These are phyloP conservation scores for Oryzias sinensis DNA, from an alignment of 2,797 vertebrate genomes.

Conservation along the genomic window DNA sequence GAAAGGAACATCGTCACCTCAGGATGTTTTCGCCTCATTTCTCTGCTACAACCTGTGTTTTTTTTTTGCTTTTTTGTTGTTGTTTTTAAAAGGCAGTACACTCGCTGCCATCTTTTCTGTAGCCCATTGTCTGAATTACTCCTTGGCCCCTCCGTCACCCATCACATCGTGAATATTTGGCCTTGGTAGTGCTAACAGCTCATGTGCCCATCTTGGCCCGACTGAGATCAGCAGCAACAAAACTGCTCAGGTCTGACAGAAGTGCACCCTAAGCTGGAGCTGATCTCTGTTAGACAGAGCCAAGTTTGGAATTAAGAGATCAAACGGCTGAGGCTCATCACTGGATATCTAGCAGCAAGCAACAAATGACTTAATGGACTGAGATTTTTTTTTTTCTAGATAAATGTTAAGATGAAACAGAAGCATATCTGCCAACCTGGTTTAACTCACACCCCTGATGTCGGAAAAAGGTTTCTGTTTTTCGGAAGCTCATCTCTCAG, in stretches of 20 bases:
- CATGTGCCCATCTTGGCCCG: conserved; percentile 40
- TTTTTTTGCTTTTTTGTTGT: no score
- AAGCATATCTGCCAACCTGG: conserved; percentile 26
- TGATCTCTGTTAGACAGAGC: conserved; percentile 68
- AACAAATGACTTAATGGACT: conserved; percentile 75
- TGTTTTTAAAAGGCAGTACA: not conserved
- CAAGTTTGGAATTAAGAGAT: conserved; percentile 79
- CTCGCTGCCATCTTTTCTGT: conserved; percentile 16
- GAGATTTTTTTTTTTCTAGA: conserved; percentile 53
- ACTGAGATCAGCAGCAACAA: conserved; percentile 62
- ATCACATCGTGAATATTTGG: conserved; percentile 38
- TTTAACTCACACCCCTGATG: conserved; percentile 12
- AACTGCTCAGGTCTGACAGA: conserved; percentile 74
- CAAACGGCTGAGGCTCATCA: conserved; percentile 70
- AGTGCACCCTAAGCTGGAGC: conserved; percentile 76
- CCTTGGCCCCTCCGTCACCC: conserved; percentile 38
- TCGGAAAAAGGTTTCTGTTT: not conserved
- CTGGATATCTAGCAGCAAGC: conserved; percentile 62
- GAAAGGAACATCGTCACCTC: conserved; percentile 31
- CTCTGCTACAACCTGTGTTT: conserved; percentile 22
- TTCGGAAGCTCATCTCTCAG: conserved; percentile 12
- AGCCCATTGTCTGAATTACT: conserved; percentile 44
- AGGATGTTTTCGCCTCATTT: conserved; percentile 21
- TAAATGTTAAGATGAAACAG: conserved; percentile 48
- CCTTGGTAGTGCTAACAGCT: conserved; percentile 29